These are phyloP conservation scores for Enteromius afrohamiltoni DNA, from an alignment of 2,797 vertebrate genomes.

Conservation along the genomic window DNA sequence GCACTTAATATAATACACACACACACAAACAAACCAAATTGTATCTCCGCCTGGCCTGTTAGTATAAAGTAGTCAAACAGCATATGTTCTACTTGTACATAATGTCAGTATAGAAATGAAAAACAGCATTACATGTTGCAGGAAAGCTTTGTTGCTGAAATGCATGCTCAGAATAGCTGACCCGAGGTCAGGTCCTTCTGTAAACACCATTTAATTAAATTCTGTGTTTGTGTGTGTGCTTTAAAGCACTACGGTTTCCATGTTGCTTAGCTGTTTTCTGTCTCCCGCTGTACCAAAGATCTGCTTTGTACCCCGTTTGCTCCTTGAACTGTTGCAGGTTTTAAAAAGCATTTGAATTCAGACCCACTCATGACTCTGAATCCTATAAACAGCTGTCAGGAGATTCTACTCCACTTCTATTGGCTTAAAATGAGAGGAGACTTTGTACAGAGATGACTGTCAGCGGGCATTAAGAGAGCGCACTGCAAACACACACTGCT, in stretches of 20 bases:
- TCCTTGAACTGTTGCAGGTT: neutral
- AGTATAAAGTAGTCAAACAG: neutral
- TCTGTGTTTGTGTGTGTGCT: neutral
- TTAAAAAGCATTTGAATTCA: neutral
- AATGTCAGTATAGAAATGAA: neutral
- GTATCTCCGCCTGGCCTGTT: neutral
- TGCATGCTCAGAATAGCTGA: conserved; percentile 2
- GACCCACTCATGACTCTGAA: neutral
- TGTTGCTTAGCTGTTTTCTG: neutral
- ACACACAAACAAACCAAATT: too few relatives aligned
- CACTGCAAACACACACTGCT: neutral
- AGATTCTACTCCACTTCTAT: neutral
- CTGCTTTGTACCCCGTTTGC: neutral
- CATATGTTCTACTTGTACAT: neutral
- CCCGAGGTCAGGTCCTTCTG: neutral
- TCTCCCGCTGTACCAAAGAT: neutral
- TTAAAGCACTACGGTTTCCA: neutral
- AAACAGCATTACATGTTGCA: neutral
- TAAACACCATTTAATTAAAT: conserved; percentile 18
- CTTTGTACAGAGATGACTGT: neutral
- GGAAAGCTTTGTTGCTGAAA: conserved; percentile 6
- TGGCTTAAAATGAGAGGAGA: conserved; percentile 1
- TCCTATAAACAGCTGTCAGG: neutral
- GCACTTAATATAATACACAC: too few relatives aligned
- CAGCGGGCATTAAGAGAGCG: neutral